A percentile compares a stretch with the other conserved stretches of the same genome.
Conservation (phyloP, 2,797 vertebrate species). For the Miichthys miiuy region DNA sequence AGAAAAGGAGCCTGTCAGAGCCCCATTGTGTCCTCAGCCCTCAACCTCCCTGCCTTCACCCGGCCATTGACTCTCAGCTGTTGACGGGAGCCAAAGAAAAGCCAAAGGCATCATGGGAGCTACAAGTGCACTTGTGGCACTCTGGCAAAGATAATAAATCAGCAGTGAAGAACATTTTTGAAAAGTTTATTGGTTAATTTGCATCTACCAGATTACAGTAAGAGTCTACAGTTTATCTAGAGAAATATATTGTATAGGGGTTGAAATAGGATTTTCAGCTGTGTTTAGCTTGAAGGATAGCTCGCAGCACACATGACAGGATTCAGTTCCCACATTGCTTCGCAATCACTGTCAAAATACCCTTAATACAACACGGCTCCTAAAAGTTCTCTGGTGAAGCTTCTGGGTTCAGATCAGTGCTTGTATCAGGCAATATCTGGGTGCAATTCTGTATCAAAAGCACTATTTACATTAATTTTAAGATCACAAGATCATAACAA, state of each 20-base stretch:
- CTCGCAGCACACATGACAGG: background rate
- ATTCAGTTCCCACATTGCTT: background rate
- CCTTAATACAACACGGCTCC: background rate
- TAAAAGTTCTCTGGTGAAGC: background rate
- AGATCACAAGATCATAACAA: background rate
- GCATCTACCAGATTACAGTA: background rate
- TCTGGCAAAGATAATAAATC: slow-evolving; percentile 54
- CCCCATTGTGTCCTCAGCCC: slow-evolving; percentile 71
- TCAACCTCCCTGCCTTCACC: slow-evolving; percentile 56
- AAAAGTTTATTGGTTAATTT: background rate
- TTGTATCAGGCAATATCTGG: background rate
- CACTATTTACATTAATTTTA: background rate
- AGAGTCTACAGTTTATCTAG: background rate
- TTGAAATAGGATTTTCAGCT: background rate
- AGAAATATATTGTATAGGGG: background rate
- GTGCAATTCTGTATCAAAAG: background rate
- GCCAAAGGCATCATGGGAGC: slow-evolving; percentile 75
- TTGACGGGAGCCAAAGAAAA: slow-evolving; percentile 66
- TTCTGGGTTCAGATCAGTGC: too few species aligned
- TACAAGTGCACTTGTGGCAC: slow-evolving; percentile 63
- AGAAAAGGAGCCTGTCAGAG: slow-evolving; percentile 78
- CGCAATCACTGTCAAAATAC: background rate
- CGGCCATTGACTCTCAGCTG: slow-evolving; percentile 68
- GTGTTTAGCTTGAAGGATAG: too few species aligned
- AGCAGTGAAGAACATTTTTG: slow-evolving; percentile 1